Evolutionary conservation across 2,113 vertebrate genomes (phyloP).

Genomic region (Limnothrissa miodon): DNA sequence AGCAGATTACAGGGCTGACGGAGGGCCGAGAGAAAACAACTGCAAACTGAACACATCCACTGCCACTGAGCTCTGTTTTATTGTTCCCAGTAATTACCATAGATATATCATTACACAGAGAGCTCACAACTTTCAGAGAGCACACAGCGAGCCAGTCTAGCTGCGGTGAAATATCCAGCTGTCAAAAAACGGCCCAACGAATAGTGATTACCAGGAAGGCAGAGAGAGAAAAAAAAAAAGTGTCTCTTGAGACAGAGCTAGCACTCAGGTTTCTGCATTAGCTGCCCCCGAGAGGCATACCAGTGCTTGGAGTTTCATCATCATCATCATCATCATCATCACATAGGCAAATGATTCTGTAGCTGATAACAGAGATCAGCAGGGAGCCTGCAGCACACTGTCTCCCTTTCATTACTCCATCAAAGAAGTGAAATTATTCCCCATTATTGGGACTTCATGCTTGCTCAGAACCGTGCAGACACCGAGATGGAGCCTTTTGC

Average conservation of each 20-base stretch:
- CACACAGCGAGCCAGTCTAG: neutral
- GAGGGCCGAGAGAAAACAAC: constrained; percentile 30
- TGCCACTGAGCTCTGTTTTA: constrained; percentile 32
- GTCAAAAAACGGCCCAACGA: neutral
- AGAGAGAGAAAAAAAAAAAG: neutral
- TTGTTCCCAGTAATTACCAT: constrained; percentile 37
- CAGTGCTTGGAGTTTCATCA: neutral
- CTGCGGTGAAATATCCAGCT: neutral
- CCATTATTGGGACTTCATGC: neutral
- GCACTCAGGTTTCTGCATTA: neutral
- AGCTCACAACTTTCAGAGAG: constrained; percentile 17
- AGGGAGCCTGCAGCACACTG: neutral
- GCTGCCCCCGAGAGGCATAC: neutral
- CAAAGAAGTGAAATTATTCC: neutral
- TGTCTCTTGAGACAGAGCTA: neutral
- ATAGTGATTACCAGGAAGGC: neutral
- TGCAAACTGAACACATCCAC: constrained; percentile 31
- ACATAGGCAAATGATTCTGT: neutral
- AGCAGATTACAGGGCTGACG: constrained; percentile 26
- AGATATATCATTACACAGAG: constrained; percentile 37
- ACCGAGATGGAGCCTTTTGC: neutral
- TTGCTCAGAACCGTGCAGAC: neutral
- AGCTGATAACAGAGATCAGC: neutral
- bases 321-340: no score
- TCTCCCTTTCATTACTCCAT: neutral